Evolutionary conservation across 2,888 invertebrate species (phyloP), one percentile per base, ranked within the genome.

Genomic region (Pachliopta kotzebuea): DNA sequence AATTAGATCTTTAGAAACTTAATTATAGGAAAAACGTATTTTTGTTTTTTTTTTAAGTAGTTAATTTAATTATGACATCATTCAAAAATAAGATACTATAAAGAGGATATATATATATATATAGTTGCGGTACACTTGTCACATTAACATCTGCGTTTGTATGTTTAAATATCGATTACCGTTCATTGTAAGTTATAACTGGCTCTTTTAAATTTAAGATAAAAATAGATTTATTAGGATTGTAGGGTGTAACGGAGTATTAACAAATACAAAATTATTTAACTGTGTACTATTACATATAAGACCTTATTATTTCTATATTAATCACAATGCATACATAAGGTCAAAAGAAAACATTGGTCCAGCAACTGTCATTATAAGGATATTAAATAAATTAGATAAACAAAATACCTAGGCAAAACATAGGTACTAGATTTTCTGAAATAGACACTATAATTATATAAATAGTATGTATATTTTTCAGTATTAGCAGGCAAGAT

Each of bases 261-360:
- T n/a, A n/a, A 45, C 42, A 14, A n/a, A 4, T 37, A 37, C 37
- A 45, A 45, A 45, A 4, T 45, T 11, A n/a, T n/a, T 45, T 45
- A 45, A 45, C 45, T 45, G n/a, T 14, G n/a, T n/a, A n/a, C n/a
- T n/a, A n/a, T n/a, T n/a, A n/a, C n/a, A 18, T n/a, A 73, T 63
- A 69, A 77, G 72, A 72, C 63, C 68, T 53, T 45, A 72, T 68
- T 74, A 70, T 77, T 78, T 77, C 76, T 73, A 77, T 85, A 82
- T 11, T 88, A 87, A 80, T 88, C 72, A 80, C 81, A 85, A 82
- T 84, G 80, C 79, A 81, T 83, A 84, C 82, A 77, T 84, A 80
- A 77, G 80, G 84, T 86, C 84, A 81, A 75, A 78, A 76, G n/a
- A 80, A 77, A 72, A 60, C 72, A 60, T 72, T 62, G 67, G 73